Evolutionary conservation across 2,113 vertebrate species (phyloP).

Genomic region (Todiramphus chloris): DNA sequence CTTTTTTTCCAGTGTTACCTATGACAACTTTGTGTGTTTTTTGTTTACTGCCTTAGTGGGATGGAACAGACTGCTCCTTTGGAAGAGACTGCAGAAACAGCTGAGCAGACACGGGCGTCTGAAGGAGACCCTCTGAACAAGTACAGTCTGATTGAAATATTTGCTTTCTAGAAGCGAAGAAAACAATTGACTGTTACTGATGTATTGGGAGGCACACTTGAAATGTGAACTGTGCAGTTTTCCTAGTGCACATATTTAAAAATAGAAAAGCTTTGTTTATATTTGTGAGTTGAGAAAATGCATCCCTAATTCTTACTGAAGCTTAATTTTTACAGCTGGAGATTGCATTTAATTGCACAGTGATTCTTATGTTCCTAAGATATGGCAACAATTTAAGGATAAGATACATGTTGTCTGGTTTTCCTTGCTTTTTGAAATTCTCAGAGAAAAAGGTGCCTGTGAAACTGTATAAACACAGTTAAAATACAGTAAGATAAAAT

Average conservation of each 20-base stretch:
- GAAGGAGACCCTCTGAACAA: conserved; percentile 73
- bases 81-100: conserved; percentile 69
- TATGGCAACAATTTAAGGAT: neutral
- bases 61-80: conserved; percentile 57
- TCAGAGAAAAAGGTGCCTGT: neutral
- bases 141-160: conserved; percentile 68
- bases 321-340: neutral
- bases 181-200: neutral
- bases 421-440: neutral
- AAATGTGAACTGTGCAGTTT: neutral
- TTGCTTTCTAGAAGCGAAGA: neutral
- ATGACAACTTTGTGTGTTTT: neutral
- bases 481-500: neutral
- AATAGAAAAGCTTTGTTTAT: neutral
- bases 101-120: conserved; percentile 45
- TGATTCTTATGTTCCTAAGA: neutral
- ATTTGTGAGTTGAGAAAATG: neutral
- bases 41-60: conserved; percentile 68
- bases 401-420: neutral
- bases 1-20: neutral
- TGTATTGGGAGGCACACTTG: neutral
- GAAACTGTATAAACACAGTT: fast-evolving
- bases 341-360: neutral
- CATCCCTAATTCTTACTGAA: neutral
- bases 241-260: neutral